phyloP scores from a whole-genome alignment of 2,797 vertebrate genomes.

The Rhabdomys pumilio region DNA sequence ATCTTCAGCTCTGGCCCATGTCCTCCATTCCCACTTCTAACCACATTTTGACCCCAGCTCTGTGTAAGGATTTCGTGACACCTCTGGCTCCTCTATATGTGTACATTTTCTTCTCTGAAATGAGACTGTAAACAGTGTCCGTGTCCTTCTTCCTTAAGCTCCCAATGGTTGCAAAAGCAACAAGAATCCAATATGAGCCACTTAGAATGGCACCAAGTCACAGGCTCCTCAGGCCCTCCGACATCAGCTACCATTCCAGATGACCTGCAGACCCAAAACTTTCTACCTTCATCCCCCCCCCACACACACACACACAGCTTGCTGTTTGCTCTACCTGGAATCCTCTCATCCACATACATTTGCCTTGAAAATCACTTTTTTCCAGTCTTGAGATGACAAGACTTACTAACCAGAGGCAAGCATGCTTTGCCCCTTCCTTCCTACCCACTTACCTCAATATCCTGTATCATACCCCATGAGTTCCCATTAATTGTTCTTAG shows the following conservation, averaged over 20 bases:
- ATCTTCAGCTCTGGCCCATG: neutral
- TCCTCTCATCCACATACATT: neutral
- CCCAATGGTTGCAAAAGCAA: neutral
- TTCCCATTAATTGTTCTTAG: neutral
- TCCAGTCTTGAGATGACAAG: neutral
- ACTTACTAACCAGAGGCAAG: neutral
- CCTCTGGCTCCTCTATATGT: neutral
- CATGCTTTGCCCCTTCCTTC: neutral
- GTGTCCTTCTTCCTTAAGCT: neutral
- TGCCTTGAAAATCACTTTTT: neutral
- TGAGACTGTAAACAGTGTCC: neutral
- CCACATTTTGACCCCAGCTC: neutral
- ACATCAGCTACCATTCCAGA: neutral
- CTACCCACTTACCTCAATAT: too few species aligned
- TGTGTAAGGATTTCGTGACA: neutral
- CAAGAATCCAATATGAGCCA: neutral
- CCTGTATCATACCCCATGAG: accelerated
- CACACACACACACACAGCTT: too few species aligned
- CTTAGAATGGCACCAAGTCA: neutral
- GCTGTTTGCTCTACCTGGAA: neutral
- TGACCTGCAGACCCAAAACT: neutral
- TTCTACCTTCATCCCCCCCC: neutral
- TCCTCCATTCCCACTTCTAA: neutral
- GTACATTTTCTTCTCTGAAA: neutral
- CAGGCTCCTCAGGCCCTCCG: neutral